These are phyloP conservation scores for Falcunculus frontatus DNA, from an alignment of 2,113 vertebrate species.

Conservation along the genomic window DNA sequence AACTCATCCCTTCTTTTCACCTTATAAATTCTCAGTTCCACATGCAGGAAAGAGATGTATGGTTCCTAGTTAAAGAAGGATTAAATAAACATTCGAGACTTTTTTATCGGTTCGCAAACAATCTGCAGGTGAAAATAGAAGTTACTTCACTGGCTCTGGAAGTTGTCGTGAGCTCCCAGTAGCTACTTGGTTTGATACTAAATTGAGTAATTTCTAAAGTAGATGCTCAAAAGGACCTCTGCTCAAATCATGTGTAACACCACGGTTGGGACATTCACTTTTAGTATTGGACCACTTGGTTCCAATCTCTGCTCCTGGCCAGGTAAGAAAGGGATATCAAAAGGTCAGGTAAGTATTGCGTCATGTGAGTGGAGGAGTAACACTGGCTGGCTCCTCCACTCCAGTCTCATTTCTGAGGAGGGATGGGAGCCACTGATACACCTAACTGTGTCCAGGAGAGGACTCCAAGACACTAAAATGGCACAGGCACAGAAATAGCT, in stretches of 20 bases:
- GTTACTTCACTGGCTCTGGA: not conserved
- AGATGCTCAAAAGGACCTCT: not conserved
- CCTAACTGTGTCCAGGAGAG: not conserved
- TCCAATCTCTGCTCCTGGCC: not conserved
- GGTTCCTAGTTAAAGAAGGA: not conserved
- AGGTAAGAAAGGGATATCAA: not conserved
- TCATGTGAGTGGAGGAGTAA: not conserved
- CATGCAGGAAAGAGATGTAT: not conserved
- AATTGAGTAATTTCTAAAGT: not conserved
- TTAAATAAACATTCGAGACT: not conserved
- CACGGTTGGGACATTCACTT: accelerated
- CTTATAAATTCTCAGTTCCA: not conserved
- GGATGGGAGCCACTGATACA: not conserved
- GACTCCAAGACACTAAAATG: not conserved
- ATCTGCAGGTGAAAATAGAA: not conserved
- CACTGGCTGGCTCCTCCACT: not conserved
- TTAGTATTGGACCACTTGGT: not conserved
- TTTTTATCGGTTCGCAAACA: not conserved
- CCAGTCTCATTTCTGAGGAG: not conserved
- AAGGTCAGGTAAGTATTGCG: not conserved
- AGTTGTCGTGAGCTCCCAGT: not conserved
- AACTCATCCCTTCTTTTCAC: not conserved
- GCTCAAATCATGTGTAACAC: not conserved
- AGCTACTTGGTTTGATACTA: not conserved
- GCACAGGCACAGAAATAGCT: not conserved